phyloP scores from a whole-genome alignment of 2,113 vertebrate species.

The Centrocercus urophasianus region DNA sequence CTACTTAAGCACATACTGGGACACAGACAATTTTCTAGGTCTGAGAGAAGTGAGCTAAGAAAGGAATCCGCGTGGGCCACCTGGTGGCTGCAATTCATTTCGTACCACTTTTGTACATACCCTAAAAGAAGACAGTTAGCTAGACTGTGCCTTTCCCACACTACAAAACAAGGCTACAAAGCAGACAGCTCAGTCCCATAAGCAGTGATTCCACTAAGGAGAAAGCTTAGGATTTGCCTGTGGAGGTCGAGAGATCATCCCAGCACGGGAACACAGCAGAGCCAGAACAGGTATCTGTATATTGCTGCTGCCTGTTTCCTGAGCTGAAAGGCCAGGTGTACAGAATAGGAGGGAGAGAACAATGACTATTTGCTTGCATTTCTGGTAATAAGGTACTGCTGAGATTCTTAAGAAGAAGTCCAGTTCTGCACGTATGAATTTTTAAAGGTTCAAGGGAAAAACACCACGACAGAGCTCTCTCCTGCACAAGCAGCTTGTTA shows the following conservation, averaged over 20 bases:
- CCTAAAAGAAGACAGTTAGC: not conserved
- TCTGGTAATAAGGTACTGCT: not conserved
- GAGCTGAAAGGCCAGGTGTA: not conserved
- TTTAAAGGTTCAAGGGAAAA: not conserved
- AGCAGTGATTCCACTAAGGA: not conserved
- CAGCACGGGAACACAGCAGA: not conserved
- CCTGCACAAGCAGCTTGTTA: not conserved
- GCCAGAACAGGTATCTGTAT: not conserved
- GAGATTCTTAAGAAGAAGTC: constrained; percentile 20
- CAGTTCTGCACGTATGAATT: not conserved
- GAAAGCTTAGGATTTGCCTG: not conserved
- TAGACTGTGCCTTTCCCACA: not conserved
- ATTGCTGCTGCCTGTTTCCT: not conserved
- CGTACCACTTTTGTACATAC: not conserved
- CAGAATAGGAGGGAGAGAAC: not conserved
- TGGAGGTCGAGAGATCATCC: not conserved
- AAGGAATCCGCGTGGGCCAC: not conserved
- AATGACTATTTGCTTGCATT: not conserved
- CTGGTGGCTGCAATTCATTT: not conserved
- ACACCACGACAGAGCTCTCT: constrained; percentile 1
- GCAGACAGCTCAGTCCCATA: not conserved
- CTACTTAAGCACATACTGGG: no score
- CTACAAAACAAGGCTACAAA: not conserved
- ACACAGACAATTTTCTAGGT: no score
- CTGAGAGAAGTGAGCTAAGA: no score